Base-by-base conservation (phyloP, 2,888 invertebrate genomes). In the Sarcophaga caerulescens region DNA sequence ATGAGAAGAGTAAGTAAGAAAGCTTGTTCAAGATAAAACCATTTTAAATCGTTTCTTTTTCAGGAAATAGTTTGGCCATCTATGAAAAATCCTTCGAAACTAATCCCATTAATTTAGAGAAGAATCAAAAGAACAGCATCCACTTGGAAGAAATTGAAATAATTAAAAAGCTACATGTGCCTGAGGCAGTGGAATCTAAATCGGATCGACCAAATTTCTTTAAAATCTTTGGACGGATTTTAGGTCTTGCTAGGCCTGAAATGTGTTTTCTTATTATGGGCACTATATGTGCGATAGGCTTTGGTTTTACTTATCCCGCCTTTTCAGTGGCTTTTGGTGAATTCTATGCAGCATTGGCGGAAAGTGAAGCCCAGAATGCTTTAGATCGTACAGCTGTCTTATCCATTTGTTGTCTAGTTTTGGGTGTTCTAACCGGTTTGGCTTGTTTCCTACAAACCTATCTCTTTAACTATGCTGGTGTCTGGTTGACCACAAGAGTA, bases 281-380 rank as follows among this genome's bases (percentile, higher is more conserved):
- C 0, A 93, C 95, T 0, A 80, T 96, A 1, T 95, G 96, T 0
- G 95, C 97, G 0, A 92, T 95, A 0, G 93, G 95, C 11, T 96
- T 96, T 1, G 97, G 97, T 0, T 94, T 95, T 0, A 95, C 96
- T 0, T 96, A 96, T 90, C 97, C 97, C 0, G 95, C 95, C 6
- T 97, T 96, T 90, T 96, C 97, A 0, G 94, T 97, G 0, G 94
- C 97, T 3, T 97, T 97, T 89, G 97, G 97, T 65, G 96, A 97
- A 90, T 95, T 96, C 12, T 96, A 96, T 89, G 95, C 95, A 94
- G 95, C 96, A 87, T 94, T 97, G 89, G 94, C 96, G 1, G 92
- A 94, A 81, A 91, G 94, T 1, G 95, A 96, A 87, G 93, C 93
- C 14, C 94, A 94, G 0, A 94, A 93, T 57, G 95, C 96, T 0